Evolutionary conservation across 2,888 invertebrate genomes (phyloP).

Genomic region (Clistopyga incitator): DNA sequence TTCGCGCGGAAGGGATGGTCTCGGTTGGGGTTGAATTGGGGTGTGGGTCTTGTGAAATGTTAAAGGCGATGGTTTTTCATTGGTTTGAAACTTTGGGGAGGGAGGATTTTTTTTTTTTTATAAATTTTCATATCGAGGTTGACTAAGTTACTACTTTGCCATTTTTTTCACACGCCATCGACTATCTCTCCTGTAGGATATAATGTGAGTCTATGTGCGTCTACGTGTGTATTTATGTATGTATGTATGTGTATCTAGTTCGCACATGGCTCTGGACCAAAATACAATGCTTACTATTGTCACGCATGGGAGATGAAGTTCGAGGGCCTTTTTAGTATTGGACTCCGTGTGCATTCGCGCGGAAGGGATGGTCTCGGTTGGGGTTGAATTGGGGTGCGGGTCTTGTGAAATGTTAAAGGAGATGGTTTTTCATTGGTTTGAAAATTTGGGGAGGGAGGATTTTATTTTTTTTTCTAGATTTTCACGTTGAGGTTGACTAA

Average conservation of each 20-base stretch:
- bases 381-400: no score
- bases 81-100: no score
- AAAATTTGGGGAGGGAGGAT: no score
- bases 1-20: background rate
- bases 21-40: background rate
- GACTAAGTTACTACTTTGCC: no score
- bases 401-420: no score
- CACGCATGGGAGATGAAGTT: background rate
- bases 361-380: background rate
- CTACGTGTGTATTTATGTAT: background rate
- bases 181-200: background rate
- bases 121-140: no score
- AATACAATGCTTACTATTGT: constrained; percentile 20
- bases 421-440: no score
- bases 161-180: background rate
- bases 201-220: background rate
- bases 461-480: no score
- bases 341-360: background rate
- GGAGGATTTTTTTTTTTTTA: no score
- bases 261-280: background rate
- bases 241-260: background rate
- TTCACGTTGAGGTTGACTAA: no score
- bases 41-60: no score
- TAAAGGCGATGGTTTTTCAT: no score
- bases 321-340: background rate